phyloP scores from a whole-genome alignment of 2,797 vertebrate species.

The Nannoperca obscura region DNA sequence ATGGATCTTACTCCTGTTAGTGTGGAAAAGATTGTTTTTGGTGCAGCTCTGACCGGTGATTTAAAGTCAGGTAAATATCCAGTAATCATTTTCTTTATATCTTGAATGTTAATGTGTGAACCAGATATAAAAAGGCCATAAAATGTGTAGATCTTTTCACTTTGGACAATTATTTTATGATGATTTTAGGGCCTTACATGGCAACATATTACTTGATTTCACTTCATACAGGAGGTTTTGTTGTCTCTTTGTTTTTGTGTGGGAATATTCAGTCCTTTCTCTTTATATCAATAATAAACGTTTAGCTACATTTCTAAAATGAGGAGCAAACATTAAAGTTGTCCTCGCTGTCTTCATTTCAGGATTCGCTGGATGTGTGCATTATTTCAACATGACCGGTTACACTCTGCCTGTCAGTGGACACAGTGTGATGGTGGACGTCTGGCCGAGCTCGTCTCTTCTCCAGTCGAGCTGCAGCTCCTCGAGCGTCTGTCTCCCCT shows the following conservation, averaged over 20 bases:
- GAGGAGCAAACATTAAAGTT: background rate
- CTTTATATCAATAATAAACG: background rate
- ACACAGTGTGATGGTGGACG: slow-evolving; percentile 72
- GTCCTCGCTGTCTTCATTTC: background rate
- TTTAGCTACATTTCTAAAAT: background rate
- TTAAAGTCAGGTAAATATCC: slow-evolving; percentile 68
- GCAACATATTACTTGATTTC: background rate
- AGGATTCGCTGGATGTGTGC: slow-evolving; percentile 86
- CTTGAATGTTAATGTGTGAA: background rate
- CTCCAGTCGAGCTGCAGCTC: slow-evolving; percentile 73
- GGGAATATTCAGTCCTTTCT: background rate
- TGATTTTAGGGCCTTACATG: background rate
- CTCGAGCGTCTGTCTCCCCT: slow-evolving; percentile 66
- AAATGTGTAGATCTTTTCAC: background rate
- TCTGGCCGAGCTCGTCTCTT: slow-evolving; percentile 70
- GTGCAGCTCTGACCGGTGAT: slow-evolving; percentile 50
- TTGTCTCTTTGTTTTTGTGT: background rate
- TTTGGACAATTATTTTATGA: too few relatives aligned
- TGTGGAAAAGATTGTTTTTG: slow-evolving; percentile 78
- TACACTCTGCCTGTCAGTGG: slow-evolving; percentile 76
- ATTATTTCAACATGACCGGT: slow-evolving; percentile 76
- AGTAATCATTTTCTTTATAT: background rate
- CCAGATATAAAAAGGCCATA: background rate
- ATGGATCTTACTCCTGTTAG: slow-evolving; percentile 64
- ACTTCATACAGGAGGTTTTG: background rate